A percentile compares a stretch with the other conserved stretches of the same genome.
phyloP scores from a whole-genome alignment of 2,797 vertebrate genomes.

The Oophaga sylvatica region DNA sequence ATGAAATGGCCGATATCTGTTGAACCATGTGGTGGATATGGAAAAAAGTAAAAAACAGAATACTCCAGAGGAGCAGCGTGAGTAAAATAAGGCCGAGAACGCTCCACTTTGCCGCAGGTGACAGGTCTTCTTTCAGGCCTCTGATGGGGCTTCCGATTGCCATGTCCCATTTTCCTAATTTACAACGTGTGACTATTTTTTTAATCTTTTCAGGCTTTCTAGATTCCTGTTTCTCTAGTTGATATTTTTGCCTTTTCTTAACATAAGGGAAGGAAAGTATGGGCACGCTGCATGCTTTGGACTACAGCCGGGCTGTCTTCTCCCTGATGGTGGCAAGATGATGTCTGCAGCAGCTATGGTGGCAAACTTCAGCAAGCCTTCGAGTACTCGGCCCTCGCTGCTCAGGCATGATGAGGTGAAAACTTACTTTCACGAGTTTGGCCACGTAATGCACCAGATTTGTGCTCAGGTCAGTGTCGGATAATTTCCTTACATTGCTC shows the following conservation, averaged over 20 bases:
- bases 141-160: too few relatives aligned
- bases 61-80: too few relatives aligned
- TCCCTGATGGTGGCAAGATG: conserved; percentile 82
- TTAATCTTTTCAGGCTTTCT: not conserved
- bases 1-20: too few relatives aligned
- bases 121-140: too few relatives aligned
- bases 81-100: too few relatives aligned
- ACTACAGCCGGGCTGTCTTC: conserved; percentile 86
- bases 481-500: not conserved
- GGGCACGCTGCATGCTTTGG: conserved; percentile 93
- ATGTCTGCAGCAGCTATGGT: conserved; percentile 90
- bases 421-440: conserved; percentile 96
- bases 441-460: conserved; percentile 95
- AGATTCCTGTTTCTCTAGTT: not conserved
- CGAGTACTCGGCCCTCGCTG: conserved; percentile 78
- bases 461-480: conserved; percentile 85
- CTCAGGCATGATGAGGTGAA: conserved; percentile 92
- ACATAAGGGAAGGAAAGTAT: conserved; percentile 89
- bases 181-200: too few relatives aligned
- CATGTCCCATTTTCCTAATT: too few relatives aligned
- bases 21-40: too few relatives aligned
- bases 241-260: not conserved
- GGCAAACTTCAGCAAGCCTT: conserved; percentile 88
- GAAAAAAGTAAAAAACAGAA: too few relatives aligned
- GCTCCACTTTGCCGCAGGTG: too few relatives aligned